Conservation (phyloP, 2,888 invertebrate species). For the Cryptophagus acutangulus region DNA sequence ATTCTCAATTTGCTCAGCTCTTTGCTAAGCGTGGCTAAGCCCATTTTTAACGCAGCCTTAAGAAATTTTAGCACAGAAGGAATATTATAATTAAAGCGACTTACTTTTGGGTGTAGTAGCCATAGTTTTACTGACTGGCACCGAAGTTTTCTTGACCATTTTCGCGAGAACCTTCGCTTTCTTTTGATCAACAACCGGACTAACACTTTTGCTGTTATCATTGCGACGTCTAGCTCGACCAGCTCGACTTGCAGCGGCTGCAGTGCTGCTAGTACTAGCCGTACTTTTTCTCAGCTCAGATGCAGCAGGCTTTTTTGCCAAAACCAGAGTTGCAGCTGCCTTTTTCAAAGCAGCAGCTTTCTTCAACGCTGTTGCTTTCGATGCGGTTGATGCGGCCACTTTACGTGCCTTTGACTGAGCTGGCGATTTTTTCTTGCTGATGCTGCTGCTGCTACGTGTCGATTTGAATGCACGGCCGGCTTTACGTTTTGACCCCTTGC, state of each 20-base stretch:
- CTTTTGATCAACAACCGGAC: constrained; percentile 45
- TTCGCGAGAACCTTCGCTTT: constrained; percentile 47
- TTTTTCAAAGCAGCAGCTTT: constrained; percentile 15
- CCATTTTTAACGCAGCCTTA: no score
- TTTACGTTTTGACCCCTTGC: constrained; percentile 45
- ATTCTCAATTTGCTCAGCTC: no score
- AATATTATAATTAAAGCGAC: no score
- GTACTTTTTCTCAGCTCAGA: constrained; percentile 14
- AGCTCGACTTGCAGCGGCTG: constrained; percentile 28
- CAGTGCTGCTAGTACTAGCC: constrained; percentile 15
- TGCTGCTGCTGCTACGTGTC: constrained; percentile 6
- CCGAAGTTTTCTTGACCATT: constrained; percentile 39
- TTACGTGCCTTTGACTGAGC: constrained; percentile 37
- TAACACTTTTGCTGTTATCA: constrained; percentile 16
- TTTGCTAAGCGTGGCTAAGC: no score
- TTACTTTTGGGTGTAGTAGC: no score
- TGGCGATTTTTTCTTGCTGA: constrained; percentile 30
- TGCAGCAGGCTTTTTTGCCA: no score
- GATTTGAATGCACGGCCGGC: not conserved
- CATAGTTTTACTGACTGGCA: no score
- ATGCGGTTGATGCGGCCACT: constrained; percentile 29
- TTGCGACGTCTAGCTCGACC: constrained; percentile 37
- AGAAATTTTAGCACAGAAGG: no score
- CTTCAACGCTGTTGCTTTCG: constrained; percentile 25
- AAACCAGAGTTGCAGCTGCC: constrained; percentile 5